phyloP scores from a whole-genome alignment of 2,113 vertebrate genomes.

The cat (Felis catus) region DNA sequence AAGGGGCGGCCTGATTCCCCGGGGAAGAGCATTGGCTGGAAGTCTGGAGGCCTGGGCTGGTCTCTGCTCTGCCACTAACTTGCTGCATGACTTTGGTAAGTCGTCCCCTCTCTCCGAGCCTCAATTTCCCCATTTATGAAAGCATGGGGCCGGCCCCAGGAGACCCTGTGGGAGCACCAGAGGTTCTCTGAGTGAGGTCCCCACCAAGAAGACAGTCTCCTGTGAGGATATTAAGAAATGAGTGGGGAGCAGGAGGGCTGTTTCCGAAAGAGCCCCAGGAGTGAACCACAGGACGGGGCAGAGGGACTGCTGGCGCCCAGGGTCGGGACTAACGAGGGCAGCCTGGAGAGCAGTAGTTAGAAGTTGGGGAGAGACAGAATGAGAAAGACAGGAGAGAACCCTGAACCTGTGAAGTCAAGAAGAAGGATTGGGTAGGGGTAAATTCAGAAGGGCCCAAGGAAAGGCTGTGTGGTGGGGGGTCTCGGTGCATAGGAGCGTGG shows the following conservation, averaged over 20 bases:
- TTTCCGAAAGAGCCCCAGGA: neutral
- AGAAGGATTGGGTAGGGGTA: neutral
- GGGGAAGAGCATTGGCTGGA: constrained; percentile 9
- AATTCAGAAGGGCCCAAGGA: neutral
- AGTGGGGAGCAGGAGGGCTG: neutral
- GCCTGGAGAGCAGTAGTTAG: neutral
- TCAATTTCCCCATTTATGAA: neutral
- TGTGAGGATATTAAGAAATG: neutral
- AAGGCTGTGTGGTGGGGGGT: neutral
- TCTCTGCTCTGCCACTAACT: neutral
- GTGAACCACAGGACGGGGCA: neutral
- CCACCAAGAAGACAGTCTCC: neutral
- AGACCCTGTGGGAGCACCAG: neutral
- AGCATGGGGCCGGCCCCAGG: neutral
- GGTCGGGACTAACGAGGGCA: neutral
- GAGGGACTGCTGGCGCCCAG: neutral
- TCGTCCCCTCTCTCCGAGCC: constrained; percentile 26
- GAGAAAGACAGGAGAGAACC: neutral
- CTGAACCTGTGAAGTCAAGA: neutral
- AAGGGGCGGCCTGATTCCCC: constrained; percentile 12
- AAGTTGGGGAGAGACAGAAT: neutral
- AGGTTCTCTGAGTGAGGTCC: neutral
- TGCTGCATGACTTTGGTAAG: constrained; percentile 41
- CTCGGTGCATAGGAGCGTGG: neutral
- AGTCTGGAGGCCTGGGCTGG: neutral